Conservation (phyloP, 2,113 vertebrate genomes). For the Sylvilagus bachmani region DNA sequence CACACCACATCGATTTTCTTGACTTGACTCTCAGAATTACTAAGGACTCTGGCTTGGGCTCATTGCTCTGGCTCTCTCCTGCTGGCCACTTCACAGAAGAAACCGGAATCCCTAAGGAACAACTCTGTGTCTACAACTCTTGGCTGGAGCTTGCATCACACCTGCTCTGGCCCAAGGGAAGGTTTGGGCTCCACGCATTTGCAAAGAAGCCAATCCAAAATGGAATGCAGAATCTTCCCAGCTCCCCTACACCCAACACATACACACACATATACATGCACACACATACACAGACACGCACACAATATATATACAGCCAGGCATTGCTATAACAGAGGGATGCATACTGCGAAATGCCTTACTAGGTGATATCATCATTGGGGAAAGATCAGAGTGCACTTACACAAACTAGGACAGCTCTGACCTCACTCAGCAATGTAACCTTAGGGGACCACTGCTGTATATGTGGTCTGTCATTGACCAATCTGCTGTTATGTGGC, state of each 20-base stretch:
- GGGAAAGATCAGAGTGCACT: too few relatives aligned
- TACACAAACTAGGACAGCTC: too few relatives aligned
- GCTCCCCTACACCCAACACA: not conserved
- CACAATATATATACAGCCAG: not conserved
- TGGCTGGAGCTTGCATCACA: not conserved
- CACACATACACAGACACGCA: not conserved
- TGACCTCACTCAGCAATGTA: too few relatives aligned
- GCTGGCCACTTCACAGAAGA: conserved; percentile 22
- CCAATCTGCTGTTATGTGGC: too few relatives aligned
- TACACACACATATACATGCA: not conserved
- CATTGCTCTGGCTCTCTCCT: not conserved
- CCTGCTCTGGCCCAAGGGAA: not conserved
- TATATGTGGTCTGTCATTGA: too few relatives aligned
- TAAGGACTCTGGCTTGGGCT: conserved; percentile 25
- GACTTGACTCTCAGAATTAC: not conserved
- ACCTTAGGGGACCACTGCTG: too few relatives aligned
- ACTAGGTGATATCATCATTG: too few relatives aligned
- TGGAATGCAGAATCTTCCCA: not conserved
- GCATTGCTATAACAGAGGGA: too few relatives aligned
- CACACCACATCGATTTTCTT: not conserved
- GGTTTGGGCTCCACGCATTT: not conserved
- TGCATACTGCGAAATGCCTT: too few relatives aligned
- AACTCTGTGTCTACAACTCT: not conserved
- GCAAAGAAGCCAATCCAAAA: not conserved
- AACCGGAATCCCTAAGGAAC: not conserved